A percentile compares a stretch with the other conserved stretches of the same genome.
Evolutionary conservation across 2,888 invertebrate species (phyloP).

Genomic region (Tipula unca): DNA sequence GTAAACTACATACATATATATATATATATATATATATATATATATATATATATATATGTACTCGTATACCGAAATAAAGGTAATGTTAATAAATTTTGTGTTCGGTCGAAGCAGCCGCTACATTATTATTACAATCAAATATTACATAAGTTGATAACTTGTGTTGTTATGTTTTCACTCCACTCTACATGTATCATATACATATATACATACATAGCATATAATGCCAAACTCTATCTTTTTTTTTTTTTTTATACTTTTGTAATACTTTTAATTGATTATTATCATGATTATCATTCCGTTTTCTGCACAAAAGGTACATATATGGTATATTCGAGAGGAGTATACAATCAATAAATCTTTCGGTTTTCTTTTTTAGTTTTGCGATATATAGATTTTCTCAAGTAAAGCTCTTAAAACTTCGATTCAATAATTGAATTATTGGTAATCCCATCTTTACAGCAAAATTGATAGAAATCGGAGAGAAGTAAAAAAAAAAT

Average conservation of each 20-base stretch:
- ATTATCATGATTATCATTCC: not conserved
- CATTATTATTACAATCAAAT: not conserved
- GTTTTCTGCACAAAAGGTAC: not conserved
- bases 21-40: too few species aligned
- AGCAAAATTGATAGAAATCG: not conserved
- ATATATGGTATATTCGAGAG: not conserved
- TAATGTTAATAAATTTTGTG: not conserved
- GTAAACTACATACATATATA: not conserved
- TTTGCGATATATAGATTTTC: not conserved
- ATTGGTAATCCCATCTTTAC: not conserved
- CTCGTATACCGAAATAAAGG: not conserved
- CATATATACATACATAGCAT: too few species aligned
- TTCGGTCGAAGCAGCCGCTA: too few species aligned
- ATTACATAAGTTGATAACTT: not conserved
- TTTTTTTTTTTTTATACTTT: not conserved
- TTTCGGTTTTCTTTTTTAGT: not conserved
- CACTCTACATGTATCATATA: not conserved
- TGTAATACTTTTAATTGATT: not conserved
- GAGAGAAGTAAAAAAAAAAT: not conserved
- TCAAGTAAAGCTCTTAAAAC: not conserved
- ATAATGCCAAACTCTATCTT: not conserved
- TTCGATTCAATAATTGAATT: not conserved
- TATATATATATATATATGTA: too few species aligned
- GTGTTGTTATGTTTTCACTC: not conserved
- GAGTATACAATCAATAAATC: not conserved